Base-by-base conservation (phyloP, 2,888 invertebrate genomes). In the Synergus gifuensis region DNA sequence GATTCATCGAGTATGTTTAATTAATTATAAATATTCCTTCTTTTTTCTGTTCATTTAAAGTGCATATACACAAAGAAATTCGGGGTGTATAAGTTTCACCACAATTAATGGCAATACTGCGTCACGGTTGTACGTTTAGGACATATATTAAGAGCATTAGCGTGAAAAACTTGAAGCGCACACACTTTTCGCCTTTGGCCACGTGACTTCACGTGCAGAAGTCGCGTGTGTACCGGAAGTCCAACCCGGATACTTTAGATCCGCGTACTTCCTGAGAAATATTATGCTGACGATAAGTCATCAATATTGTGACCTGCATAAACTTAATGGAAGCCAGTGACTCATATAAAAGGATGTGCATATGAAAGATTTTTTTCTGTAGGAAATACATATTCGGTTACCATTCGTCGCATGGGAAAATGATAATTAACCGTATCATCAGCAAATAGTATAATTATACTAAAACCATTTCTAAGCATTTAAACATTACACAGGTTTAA, bases 131-230 rank as follows among this genome's bases (percentile, higher is more conserved):
- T 73, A 73, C 4, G 12, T 54, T 73, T 49, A 54, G 54, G 49
- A 54, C 49, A 66, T 67, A 73, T 60, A 80, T 77, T 64, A 79
- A 79, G 80, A 44, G 78, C 64, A 79, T 76, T 46, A 69, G 62
- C 66, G 76, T 66, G 54, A 81, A 82, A 80, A 83, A 80, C 73
- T 77, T 79, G 76, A 83, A 82, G 82, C 81, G 79, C 80, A 80
- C 84, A 83, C 84, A 81, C 82, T 79, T 79, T 82, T 83, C 83
- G 84, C 85, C 84, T 83, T 78, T 79, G 63, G 89, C 84, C 90
- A 90, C 90, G 90, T 85, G 90, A 87, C 90, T 89, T 87, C 89
- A 89, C 89, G 89, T 89, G 89, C 87, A 78, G 80, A 86, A 87
- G 90, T 88, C 90, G 89, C 89, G 91, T 90, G 90, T 87, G 76